Base-by-base conservation (phyloP, 2,113 vertebrate species). In the Mustela lutreola region DNA sequence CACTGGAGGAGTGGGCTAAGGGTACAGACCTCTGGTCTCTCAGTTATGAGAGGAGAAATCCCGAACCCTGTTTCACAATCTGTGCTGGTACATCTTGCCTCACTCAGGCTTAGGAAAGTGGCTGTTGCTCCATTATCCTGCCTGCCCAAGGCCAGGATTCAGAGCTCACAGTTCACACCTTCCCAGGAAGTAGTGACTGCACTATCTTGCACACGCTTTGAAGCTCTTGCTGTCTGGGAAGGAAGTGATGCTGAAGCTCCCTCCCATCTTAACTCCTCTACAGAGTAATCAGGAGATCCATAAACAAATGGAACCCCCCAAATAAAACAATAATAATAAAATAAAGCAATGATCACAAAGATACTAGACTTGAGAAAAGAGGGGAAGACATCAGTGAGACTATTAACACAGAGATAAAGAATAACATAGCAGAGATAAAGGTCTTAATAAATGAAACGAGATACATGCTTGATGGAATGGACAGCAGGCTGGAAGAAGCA, bases 61-160 rank as follows among this genome's bases (percentile, higher is more conserved):
- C 75, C 0, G 1, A 56, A 26, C 36, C 24, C 11, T 11, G 1
- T 91, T 94, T 73, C 81, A 28, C 39, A 60, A 73, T 79, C 88
- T 45, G 1, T 0, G 0, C 16, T 7, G 73, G 24, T 36, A 21
- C 1, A 0, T 76, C 65, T 94, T 26, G 73, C 96, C 36, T 97
- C 36, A 33, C 93, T 94, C 31, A 0, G 96, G 85, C 97, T 96
- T 82, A 15, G 12, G 95, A 93, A 94, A 94, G 89, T 1, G 0
- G 0, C 0, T 21, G 10, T 65, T 86, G 50, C 71, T 33, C n/a
- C 0, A 0, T 90, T 53, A 53, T 71, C 65, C 60, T 31, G 0
- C 0, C 0, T 73, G 10, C 0, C 14, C 71, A 58, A 87, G 96
- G 91, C 91, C 36, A n/a, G 33, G 33, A 18, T 42, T 4, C 19